Percentiles rank a stretch among this genome's conserved stretches.
Conservation (phyloP, 2,797 vertebrate species). For the Enteromius radiatus region DNA sequence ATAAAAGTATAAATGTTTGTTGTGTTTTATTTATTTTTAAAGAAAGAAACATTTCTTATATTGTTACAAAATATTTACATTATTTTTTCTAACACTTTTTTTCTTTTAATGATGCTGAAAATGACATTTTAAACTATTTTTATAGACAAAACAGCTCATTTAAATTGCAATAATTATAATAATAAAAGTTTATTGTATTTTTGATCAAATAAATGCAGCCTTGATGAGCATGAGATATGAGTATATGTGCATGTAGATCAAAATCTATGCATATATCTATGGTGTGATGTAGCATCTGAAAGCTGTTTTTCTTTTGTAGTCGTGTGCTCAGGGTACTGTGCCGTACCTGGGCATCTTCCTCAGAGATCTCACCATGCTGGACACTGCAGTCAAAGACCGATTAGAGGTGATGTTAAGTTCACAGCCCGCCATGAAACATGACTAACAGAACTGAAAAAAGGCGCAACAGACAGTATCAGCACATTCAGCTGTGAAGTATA, state of each 20-base stretch:
- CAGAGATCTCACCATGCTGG: constrained; percentile 92
- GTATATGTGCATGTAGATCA: not conserved
- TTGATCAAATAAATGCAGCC: not conserved
- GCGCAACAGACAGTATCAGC: not conserved
- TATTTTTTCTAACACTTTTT: no score
- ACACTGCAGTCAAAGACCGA: constrained; percentile 88
- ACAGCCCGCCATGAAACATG: not conserved
- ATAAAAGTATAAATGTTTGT: not conserved
- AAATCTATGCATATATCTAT: not conserved
- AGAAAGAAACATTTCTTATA: no score
- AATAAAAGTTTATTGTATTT: not conserved
- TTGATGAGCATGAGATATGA: not conserved
- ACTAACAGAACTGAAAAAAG: not conserved
- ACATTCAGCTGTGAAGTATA: constrained; percentile 5
- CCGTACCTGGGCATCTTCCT: constrained; percentile 94
- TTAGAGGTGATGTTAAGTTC: constrained; percentile 78
- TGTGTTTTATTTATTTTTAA: not conserved
- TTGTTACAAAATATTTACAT: no score
- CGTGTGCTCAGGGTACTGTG: constrained; percentile 84
- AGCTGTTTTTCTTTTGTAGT: constrained; percentile 53
- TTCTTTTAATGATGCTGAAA: not conserved
- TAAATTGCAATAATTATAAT: not conserved
- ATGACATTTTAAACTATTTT: not conserved
- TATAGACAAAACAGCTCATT: not conserved
- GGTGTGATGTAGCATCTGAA: not conserved